Conservation (phyloP, 2,888 invertebrate species). For the Stenolophus ochropezus region DNA sequence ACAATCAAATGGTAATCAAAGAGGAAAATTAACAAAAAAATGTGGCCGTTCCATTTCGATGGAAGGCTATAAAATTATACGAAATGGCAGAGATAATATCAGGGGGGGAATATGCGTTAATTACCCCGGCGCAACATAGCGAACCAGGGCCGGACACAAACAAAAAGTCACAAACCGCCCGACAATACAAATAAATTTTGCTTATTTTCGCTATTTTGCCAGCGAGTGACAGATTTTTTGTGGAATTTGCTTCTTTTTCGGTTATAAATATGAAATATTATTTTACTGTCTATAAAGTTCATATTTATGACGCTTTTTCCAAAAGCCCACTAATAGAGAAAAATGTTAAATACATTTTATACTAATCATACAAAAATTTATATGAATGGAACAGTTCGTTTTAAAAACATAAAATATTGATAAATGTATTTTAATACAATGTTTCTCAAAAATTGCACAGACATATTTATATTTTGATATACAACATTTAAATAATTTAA, state of each 20-base stretch:
- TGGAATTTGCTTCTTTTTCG: neutral
- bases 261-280: constrained; percentile 10
- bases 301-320: neutral
- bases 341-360: neutral
- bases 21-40: constrained; percentile 46
- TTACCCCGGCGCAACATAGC: constrained; percentile 50
- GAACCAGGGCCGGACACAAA: constrained; percentile 31
- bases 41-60: constrained; percentile 50
- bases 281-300: neutral
- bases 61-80: constrained; percentile 59
- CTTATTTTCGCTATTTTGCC: constrained; percentile 14
- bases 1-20: constrained; percentile 56
- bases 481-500: too few species aligned
- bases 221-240: constrained; percentile 1
- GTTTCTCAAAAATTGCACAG: neutral
- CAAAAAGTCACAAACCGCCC: constrained; percentile 13
- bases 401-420: neutral
- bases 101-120: constrained; percentile 51
- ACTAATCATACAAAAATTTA: neutral
- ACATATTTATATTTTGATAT: too few species aligned
- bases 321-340: neutral
- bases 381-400: neutral
- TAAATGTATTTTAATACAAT: neutral
- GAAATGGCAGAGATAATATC: constrained; percentile 57
- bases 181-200: constrained; percentile 33